Percentiles rank a stretch among this genome's conserved stretches.
phyloP scores from a whole-genome alignment of 2,888 invertebrate genomes.

The Busseola fusca region DNA sequence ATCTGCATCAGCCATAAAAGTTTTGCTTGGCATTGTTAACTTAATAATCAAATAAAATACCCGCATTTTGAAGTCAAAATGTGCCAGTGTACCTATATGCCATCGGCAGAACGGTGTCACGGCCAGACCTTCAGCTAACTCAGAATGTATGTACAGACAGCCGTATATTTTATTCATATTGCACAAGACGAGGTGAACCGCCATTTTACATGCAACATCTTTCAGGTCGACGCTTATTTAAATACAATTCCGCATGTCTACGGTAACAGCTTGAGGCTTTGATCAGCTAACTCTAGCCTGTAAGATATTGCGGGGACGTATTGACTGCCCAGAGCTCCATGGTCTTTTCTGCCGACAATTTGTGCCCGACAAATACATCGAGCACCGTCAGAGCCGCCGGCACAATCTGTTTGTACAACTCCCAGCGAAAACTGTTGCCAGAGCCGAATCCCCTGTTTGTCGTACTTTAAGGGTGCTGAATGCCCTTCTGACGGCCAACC shows the following conservation, averaged over 20 bases:
- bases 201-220: slow-evolving; percentile 68
- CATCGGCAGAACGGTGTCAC: slow-evolving; percentile 77
- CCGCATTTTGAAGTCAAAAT: slow-evolving; percentile 54
- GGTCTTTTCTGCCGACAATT: too few species aligned
- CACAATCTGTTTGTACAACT: too few species aligned
- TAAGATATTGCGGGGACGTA: too few species aligned
- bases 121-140: slow-evolving; percentile 78
- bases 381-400: too few species aligned
- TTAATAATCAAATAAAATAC: slow-evolving; percentile 21
- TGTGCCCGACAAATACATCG: too few species aligned
- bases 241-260: slow-evolving; percentile 40
- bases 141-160: slow-evolving; percentile 67
- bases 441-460: too few species aligned
- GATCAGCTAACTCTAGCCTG: too few species aligned
- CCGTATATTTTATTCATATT: slow-evolving; percentile 73
- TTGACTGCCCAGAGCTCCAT: too few species aligned
- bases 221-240: slow-evolving; percentile 60
- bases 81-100: slow-evolving; percentile 66
- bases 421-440: too few species aligned
- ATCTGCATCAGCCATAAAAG: background rate
- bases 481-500: too few species aligned
- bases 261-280: too few species aligned
- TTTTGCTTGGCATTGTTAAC: slow-evolving; percentile 23
- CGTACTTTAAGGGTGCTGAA: too few species aligned
- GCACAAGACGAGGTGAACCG: slow-evolving; percentile 72